Evolutionary conservation across 2,888 invertebrate species (phyloP), one percentile per base, ranked within the genome.

Genomic region (Tuta absoluta): DNA sequence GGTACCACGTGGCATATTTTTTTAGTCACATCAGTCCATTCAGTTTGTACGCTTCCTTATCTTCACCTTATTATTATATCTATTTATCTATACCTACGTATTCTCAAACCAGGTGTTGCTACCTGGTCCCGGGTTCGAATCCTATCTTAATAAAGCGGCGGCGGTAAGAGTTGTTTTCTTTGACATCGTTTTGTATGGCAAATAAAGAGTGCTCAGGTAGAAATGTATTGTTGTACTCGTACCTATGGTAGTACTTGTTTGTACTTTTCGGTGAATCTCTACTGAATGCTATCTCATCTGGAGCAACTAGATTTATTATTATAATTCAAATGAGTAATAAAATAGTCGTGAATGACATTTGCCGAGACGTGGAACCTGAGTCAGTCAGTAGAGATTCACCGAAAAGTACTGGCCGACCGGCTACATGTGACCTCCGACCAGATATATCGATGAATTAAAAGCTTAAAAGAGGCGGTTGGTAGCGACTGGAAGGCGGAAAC

Each of bases 111-210:
- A 57, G 45, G 56, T 63, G 56, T 23, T 24, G 41, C 63, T 57
- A 57, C 63, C 63, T 63, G 57, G 33, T 33, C 24, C 56, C 33
- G 56, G 56, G 56, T 56, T 56, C 33, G 56, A 56, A 17, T 28
- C 33, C 56, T 24, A 11, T 33, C 56, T 24, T 17, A n/a, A 56
- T 24, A 17, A 21, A 4, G 12, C 21, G 14, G 12, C 21, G 51
- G 51, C 56, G 56, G 56, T 33, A 17, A 14, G n/a, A 56, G 33
- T 11, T 33, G 56, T 58, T 58, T 38, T 19, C 58, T 58, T 58
- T 38, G 38, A 58, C 58, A 7, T 38, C 24, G 37, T 38, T 58
- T 38, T 58, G 58, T 58, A 19, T 58, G 38, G 38, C 11, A 38
- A 58, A 33, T 38, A 58, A 56, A 38, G 37, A 58, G 51, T 2